Base-by-base conservation (phyloP, 2,797 vertebrate genomes). In the Amniataba percoides region DNA sequence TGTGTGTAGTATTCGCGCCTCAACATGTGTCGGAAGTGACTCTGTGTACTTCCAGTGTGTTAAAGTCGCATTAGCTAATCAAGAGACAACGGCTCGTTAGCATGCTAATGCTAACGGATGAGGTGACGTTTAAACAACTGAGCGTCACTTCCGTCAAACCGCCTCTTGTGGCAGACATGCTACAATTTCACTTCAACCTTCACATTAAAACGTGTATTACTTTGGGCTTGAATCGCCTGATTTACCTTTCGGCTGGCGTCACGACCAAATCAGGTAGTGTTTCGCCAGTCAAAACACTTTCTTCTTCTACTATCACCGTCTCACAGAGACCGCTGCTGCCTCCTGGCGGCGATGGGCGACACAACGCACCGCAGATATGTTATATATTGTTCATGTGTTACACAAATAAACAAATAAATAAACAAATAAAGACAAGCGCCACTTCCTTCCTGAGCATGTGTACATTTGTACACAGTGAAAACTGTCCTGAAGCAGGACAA, bases 81-180 rank as follows among this genome's bases (percentile, higher is more conserved):
- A 7, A 13, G n/a, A 15, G 7, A 15, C n/a, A n/a, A 39, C 45
- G 31, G 21, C 3, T 25, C 12, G 36, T 69, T 68, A 75, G 72
- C 72, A 60, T 71, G 73, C 67, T 81, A 61, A 65, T 71, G 78
- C 72, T 81, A 81, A 43, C 40, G 36, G 14, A 2, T 10, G 62
- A 27, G 62, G 25, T 45, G 34, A 6, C 34, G 34, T 36, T 36
- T 36, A 36, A 36, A 36, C 34, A 3, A 1, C 34, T 19, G 63
- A n/a, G 46, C 71, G n/a, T 31, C 11, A 46, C 4, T n/a, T 56
- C 21, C 15, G 14, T 48, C 15, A 27, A 14, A 27, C 19, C 31
- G 19, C 48, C 15, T 15, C 5, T 23, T 12, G 40, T 13, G 25
- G 19, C 11, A 7, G 16, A 60, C 64, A 39, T 5, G 21, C 46